These are phyloP conservation scores for Drosophila tani DNA, from an alignment of 1,140 invertebrate genomes.

Conservation along the genomic window DNA sequence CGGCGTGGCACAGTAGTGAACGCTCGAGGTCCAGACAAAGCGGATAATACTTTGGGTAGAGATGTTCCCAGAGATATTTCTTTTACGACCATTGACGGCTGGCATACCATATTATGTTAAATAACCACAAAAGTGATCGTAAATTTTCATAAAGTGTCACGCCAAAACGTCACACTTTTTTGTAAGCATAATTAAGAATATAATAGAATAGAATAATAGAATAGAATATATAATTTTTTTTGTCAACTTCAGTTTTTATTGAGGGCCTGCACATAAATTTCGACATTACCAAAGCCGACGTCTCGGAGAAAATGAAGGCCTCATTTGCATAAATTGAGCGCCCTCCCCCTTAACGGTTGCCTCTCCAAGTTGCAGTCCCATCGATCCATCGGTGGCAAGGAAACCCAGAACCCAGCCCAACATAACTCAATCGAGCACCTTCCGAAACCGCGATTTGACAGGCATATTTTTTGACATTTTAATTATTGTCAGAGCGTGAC, in stretches of 20 bases:
- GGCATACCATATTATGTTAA: slow-evolving; percentile 70
- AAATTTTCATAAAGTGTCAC: slow-evolving; percentile 73
- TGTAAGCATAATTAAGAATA: slow-evolving; percentile 73
- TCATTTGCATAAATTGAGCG: slow-evolving; percentile 67
- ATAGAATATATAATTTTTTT: too few relatives aligned
- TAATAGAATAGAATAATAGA: too few relatives aligned
- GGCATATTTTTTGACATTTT: slow-evolving; percentile 74
- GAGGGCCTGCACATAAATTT: slow-evolving; percentile 66
- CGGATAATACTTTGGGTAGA: slow-evolving; percentile 29
- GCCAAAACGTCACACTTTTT: slow-evolving; percentile 68
- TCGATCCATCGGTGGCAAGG: slow-evolving; percentile 20
- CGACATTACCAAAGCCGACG: slow-evolving; percentile 51
- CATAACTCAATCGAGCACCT: slow-evolving; percentile 72
- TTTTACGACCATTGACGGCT: slow-evolving; percentile 50
- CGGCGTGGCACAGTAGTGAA: slow-evolving; percentile 67
- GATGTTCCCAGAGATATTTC: slow-evolving; percentile 54
- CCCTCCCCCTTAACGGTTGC: slow-evolving; percentile 40
- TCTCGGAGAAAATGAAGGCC: slow-evolving; percentile 60
- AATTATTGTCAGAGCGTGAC: slow-evolving; percentile 69
- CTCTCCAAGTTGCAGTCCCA: slow-evolving; percentile 12
- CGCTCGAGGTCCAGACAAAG: slow-evolving; percentile 38
- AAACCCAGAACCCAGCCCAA: slow-evolving; percentile 36
- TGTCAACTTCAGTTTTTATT: slow-evolving; percentile 41
- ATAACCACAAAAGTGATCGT: slow-evolving; percentile 71
- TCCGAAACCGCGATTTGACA: slow-evolving; percentile 51